phyloP scores from a whole-genome alignment of 2,888 invertebrate genomes.

The Caenorhabditis imperialis region DNA sequence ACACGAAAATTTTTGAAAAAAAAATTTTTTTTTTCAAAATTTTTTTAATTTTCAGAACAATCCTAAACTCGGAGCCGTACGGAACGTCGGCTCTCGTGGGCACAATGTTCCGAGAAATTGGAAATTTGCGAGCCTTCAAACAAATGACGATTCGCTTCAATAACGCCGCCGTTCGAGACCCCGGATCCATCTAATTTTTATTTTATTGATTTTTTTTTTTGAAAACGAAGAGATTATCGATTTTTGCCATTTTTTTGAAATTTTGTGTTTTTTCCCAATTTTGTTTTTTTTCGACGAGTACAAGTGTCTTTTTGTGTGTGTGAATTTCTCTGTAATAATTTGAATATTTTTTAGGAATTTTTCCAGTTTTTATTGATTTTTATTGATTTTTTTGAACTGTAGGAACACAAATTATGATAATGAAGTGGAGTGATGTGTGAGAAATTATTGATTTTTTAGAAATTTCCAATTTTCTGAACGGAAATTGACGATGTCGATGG shows the following conservation, averaged over 20 bases:
- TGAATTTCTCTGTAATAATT: too few relatives aligned
- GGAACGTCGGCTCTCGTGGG: slow-evolving; percentile 58
- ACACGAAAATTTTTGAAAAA: background rate
- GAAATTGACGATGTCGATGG: too few relatives aligned
- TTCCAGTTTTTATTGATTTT: too few relatives aligned
- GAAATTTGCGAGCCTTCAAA: slow-evolving; percentile 63
- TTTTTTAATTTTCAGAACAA: slow-evolving; percentile 30
- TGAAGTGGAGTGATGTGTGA: too few relatives aligned
- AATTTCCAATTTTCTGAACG: too few relatives aligned
- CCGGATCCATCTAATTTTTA: slow-evolving; percentile 5
- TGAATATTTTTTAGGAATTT: too few relatives aligned
- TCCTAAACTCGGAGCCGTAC: slow-evolving; percentile 44
- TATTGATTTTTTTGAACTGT: too few relatives aligned
- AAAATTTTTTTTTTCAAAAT: background rate
- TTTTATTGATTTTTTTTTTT: slow-evolving; percentile 1
- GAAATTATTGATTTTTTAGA: too few relatives aligned
- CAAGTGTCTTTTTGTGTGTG: too few relatives aligned
- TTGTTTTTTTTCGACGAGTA: slow-evolving; percentile 5
- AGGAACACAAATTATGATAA: too few relatives aligned
- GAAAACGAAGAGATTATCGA: background rate
- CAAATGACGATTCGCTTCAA: slow-evolving; percentile 64
- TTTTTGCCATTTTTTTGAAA: background rate
- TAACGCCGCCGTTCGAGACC: slow-evolving; percentile 43
- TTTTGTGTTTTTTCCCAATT: background rate
- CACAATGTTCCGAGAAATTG: slow-evolving; percentile 63